Evolutionary conservation across 92 coral and sea anemone genomes (phyloP).

Genomic region (Zoanthus sansibaricus): DNA sequence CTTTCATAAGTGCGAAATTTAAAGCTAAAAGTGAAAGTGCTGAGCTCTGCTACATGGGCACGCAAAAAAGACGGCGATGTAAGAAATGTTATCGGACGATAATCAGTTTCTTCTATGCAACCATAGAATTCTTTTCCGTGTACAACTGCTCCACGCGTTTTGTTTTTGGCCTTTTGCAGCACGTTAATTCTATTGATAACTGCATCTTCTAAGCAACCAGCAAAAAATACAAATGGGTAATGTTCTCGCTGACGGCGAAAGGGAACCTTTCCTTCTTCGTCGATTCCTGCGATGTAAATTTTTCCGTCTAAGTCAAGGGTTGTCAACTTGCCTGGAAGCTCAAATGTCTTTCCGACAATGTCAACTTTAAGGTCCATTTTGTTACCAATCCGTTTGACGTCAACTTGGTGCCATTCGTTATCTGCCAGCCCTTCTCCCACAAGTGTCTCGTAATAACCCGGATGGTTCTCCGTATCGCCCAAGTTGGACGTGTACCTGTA

Average conservation of each 20-base stretch:
- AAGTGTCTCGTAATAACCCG: slow-evolving; percentile 68
- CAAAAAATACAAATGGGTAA: slow-evolving; percentile 63
- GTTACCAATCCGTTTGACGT: slow-evolving; percentile 54
- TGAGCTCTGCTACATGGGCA: slow-evolving; percentile 39
- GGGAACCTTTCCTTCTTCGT: slow-evolving; percentile 51
- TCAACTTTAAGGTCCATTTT: slow-evolving; percentile 59
- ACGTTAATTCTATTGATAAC: slow-evolving; percentile 60
- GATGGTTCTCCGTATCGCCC: slow-evolving; percentile 54
- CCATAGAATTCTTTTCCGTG: slow-evolving; percentile 57
- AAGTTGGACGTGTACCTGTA: slow-evolving; percentile 74
- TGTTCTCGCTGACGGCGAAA: slow-evolving; percentile 25
- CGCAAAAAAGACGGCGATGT: slow-evolving; percentile 73
- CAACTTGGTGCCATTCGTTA: slow-evolving; percentile 88
- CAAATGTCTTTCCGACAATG: not conserved
- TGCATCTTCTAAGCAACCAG: slow-evolving; percentile 80
- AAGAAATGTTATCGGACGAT: slow-evolving; percentile 74
- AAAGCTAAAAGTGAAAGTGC: slow-evolving; percentile 67
- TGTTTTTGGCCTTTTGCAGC: slow-evolving; percentile 52
- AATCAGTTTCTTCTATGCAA: slow-evolving; percentile 31
- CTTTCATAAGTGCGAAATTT: slow-evolving; percentile 85
- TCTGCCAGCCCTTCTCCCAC: slow-evolving; percentile 77
- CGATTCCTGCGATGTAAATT: slow-evolving; percentile 75
- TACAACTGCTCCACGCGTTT: slow-evolving; percentile 33
- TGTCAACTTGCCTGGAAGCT: slow-evolving; percentile 62
- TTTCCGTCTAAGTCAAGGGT: slow-evolving; percentile 64